Evolutionary conservation across 2,797 vertebrate genomes (phyloP).

Genomic region (Dryobates pubescens): DNA sequence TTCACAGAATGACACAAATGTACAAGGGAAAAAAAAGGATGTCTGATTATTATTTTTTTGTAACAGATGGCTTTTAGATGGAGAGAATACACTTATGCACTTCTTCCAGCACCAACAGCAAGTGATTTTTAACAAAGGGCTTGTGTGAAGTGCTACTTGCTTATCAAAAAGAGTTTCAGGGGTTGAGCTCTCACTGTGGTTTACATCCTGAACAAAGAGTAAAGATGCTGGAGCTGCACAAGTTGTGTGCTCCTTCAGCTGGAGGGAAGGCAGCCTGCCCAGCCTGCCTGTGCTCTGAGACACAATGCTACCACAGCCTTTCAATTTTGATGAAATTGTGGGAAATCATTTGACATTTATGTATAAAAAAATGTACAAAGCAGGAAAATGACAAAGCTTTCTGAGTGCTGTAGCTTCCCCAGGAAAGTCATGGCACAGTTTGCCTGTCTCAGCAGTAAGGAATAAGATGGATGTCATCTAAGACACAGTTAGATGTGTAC

Average conservation of each 20-base stretch:
- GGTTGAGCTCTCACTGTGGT: neutral
- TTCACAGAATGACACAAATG: conserved; percentile 61
- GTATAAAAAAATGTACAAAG: neutral
- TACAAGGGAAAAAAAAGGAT: neutral
- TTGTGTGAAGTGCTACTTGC: conserved; percentile 51
- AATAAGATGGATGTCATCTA: neutral
- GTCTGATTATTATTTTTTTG: conserved; percentile 46
- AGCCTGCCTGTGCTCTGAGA: neutral
- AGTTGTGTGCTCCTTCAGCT: neutral
- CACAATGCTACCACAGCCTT: neutral
- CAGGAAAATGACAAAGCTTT: neutral
- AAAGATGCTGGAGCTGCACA: neutral
- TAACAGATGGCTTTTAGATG: conserved; percentile 57
- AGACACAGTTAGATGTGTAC: neutral
- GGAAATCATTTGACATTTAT: neutral
- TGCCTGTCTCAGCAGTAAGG: neutral
- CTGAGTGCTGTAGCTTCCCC: neutral
- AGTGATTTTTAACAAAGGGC: conserved; percentile 57
- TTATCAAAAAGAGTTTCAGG: conserved; percentile 28
- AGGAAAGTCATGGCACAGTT: neutral
- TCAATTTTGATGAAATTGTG: neutral
- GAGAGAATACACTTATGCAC: neutral
- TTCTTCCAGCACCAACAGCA: conserved; percentile 34
- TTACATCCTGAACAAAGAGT: neutral
- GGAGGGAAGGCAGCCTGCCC: neutral